Evolutionary conservation across 2,888 invertebrate species (phyloP).

Genomic region (Hirtodrosophila confusa): DNA sequence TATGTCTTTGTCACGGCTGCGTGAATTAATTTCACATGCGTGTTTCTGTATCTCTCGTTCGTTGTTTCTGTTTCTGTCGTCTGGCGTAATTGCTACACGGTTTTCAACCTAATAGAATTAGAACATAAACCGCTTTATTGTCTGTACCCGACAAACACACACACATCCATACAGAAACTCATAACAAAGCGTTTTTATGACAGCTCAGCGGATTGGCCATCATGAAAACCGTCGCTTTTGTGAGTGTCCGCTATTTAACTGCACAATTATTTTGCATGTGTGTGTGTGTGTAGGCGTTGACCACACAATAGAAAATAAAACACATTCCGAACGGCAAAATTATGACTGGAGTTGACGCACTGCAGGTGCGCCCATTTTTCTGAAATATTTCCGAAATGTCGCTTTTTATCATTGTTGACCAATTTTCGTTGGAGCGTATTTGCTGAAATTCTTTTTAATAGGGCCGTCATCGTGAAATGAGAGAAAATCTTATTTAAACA

Average conservation of each 20-base stretch:
- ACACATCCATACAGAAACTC: constrained; percentile 22
- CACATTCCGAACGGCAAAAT: constrained; percentile 48
- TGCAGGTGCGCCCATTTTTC: constrained; percentile 63
- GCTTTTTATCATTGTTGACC: constrained; percentile 35
- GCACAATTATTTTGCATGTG: constrained; percentile 56
- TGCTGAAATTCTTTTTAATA: constrained; percentile 24
- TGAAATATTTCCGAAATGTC: constrained; percentile 32
- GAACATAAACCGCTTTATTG: constrained; percentile 75
- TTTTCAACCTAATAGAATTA: constrained; percentile 73
- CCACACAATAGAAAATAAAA: constrained; percentile 40
- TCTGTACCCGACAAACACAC: constrained; percentile 38
- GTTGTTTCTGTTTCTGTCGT: constrained; percentile 17
- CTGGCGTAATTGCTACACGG: constrained; percentile 69
- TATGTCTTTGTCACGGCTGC: constrained; percentile 17
- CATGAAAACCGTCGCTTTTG: constrained; percentile 48
- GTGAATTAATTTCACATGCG: constrained; percentile 42
- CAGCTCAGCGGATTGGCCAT: constrained; percentile 61
- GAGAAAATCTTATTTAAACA: not conserved
- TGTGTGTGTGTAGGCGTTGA: constrained; percentile 26
- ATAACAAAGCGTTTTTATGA: constrained; percentile 71
- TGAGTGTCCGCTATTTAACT: constrained; percentile 55
- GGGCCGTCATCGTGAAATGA: constrained; percentile 7
- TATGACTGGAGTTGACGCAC: constrained; percentile 57
- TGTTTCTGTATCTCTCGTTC: constrained; percentile 20
- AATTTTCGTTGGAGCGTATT: constrained; percentile 11